Base-by-base conservation (phyloP, 2,113 vertebrate species). In the Oenanthe melanoleuca region DNA sequence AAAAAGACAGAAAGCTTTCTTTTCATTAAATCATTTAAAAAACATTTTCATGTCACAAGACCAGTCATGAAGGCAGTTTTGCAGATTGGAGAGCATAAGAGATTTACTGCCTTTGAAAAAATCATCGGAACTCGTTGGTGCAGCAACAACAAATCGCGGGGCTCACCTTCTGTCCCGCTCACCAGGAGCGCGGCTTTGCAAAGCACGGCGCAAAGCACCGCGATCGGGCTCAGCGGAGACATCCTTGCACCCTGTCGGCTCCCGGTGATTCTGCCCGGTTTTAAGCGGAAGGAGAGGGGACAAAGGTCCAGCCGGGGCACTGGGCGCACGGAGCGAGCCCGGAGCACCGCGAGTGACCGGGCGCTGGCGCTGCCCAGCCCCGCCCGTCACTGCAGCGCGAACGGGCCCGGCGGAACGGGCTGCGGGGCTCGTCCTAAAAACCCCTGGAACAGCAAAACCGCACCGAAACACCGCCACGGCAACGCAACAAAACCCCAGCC, bases 131-230 rank as follows among this genome's bases (percentile, higher is more conserved):
- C 33, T 56, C 47, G 12, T 8, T 21, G n/a, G 8, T 23, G 25
- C 55, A 50, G 49, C 63, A 59, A 0, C 14, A 57, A 13, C 9
- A 70, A 23, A 23, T 21, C 8, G 49, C 37, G 11, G 18, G 34
- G 52, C 92, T 96, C 80, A 97, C 92, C 96, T 93, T 82, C 28
- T n/a, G 72, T 49, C n/a, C 63, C 26, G 2, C 23, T 26, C 59
- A 16, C 19, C 37, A 65, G 42, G 42, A 88, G 22, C 11, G 50
- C 72, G 11, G 2, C 21, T 13, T 19, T 15, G 34, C 67, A 88
- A 11, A 64, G 14, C 45, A 72, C 5, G 20, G 45, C 9, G 13
- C 24, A 65, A 17, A 92, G 63, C 74, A 69, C 26, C 23, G 67
- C 6, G 2, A 6, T 5, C 7, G 25, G 40, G 3, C 50, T 57